Percentiles rank a stretch among this genome's conserved stretches.
Evolutionary conservation across 2,113 vertebrate species (phyloP).

Genomic region (Ceratotherium simum): DNA sequence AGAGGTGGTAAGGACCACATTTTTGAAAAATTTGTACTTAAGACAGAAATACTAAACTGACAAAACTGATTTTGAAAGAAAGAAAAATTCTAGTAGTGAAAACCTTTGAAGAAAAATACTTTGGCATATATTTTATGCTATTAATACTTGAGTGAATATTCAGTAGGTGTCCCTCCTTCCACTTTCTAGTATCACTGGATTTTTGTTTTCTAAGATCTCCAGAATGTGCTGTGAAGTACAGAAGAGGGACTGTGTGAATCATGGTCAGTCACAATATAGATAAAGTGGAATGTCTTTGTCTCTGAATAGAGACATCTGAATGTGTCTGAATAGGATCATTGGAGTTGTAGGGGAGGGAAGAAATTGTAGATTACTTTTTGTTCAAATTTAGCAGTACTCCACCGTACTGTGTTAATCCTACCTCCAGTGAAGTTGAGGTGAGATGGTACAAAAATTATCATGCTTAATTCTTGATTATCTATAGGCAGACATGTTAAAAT

Average conservation of each 20-base stretch:
- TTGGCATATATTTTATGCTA: not conserved
- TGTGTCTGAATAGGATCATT: not conserved
- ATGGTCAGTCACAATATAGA: not conserved
- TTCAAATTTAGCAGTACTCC: not conserved
- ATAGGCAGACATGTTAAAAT: not conserved
- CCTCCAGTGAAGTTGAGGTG: not conserved
- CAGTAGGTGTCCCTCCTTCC: not conserved
- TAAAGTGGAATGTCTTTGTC: not conserved
- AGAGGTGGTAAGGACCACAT: constrained; percentile 77
- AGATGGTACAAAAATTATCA: not conserved
- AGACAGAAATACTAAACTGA: not conserved
- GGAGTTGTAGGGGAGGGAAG: not conserved
- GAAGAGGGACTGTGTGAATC: not conserved
- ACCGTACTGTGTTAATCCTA: not conserved
- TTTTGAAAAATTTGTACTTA: constrained; percentile 24
- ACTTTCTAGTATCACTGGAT: not conserved
- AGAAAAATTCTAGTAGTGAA: not conserved
- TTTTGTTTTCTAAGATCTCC: not conserved
- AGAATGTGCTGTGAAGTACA: not conserved
- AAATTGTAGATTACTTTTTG: constrained; percentile 23
- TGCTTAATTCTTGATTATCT: not conserved
- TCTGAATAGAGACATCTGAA: not conserved
- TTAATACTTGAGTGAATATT: not conserved
- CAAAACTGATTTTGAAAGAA: not conserved
- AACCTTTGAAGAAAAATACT: not conserved